phyloP scores from a whole-genome alignment of 2,888 invertebrate genomes.

The Rapana venosa region DNA sequence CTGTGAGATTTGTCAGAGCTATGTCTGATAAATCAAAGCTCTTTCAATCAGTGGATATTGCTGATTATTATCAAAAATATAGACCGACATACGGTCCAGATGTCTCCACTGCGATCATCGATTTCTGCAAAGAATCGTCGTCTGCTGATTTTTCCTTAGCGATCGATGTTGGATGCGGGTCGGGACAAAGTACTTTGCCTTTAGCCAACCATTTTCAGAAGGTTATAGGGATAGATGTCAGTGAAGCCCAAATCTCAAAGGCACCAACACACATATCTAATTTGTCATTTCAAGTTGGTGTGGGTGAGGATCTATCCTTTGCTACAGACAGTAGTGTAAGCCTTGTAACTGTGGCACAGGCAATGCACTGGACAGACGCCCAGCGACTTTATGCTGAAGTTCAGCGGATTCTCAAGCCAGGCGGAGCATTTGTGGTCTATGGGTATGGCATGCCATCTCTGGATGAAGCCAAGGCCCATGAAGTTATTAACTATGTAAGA shows the following conservation, averaged over 20 bases:
- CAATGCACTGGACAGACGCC: slow-evolving; percentile 80
- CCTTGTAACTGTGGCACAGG: slow-evolving; percentile 78
- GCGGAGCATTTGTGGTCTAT: slow-evolving; percentile 17
- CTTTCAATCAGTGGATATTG: neutral
- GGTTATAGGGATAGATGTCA: slow-evolving; percentile 79
- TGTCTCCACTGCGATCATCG: neutral
- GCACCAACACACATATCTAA: slow-evolving; percentile 70
- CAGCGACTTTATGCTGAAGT: slow-evolving; percentile 78
- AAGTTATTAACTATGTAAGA: neutral
- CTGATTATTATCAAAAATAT: slow-evolving; percentile 20
- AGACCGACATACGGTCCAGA: slow-evolving; percentile 31
- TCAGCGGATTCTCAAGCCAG: slow-evolving; percentile 74
- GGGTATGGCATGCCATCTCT: neutral
- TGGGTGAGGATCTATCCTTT: slow-evolving; percentile 77
- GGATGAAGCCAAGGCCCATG: slow-evolving; percentile 21
- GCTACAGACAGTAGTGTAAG: slow-evolving; percentile 63
- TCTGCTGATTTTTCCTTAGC: slow-evolving; percentile 6
- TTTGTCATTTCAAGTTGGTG: slow-evolving; percentile 69
- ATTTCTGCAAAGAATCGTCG: slow-evolving; percentile 24
- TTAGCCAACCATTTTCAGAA: slow-evolving; percentile 77
- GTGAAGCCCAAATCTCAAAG: slow-evolving; percentile 77
- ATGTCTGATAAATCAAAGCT: slow-evolving; percentile 5
- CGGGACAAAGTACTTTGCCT: slow-evolving; percentile 80
- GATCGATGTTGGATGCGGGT: slow-evolving; percentile 76
- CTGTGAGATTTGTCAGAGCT: neutral